These are phyloP conservation scores for Athetis lepigone DNA, from an alignment of 2,888 invertebrate genomes.

Conservation along the genomic window DNA sequence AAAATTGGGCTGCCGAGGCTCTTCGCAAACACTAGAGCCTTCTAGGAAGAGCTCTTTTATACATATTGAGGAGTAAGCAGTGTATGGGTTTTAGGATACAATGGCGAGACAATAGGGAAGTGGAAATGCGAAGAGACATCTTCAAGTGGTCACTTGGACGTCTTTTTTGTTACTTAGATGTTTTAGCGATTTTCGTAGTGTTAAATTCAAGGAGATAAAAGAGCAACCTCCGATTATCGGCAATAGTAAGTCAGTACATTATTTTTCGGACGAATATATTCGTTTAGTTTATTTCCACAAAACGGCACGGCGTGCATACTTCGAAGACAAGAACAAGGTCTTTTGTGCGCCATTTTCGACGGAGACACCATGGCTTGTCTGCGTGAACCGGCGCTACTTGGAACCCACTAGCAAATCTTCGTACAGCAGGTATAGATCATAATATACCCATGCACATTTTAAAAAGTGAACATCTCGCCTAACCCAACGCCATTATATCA, in stretches of 20 bases:
- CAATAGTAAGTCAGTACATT: no score
- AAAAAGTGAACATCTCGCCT: no score
- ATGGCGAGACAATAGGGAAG: slow-evolving; percentile 22
- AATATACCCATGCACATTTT: no score
- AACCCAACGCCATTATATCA: no score
- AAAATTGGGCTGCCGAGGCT: slow-evolving; percentile 63
- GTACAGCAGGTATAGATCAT: slow-evolving; percentile 87
- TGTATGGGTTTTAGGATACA: slow-evolving; percentile 38
- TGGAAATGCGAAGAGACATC: slow-evolving; percentile 3
- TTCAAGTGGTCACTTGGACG: slow-evolving; percentile 18
- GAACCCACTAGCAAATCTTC: slow-evolving; percentile 79
- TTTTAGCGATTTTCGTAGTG: not conserved
- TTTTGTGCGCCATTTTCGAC: no score
- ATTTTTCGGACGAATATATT: no score
- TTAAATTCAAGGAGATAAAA: no score
- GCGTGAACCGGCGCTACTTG: slow-evolving; percentile 42
- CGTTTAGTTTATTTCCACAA: no score
- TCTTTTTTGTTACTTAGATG: not conserved
- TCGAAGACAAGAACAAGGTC: no score
- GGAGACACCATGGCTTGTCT: slow-evolving; percentile 57
- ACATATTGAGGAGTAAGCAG: slow-evolving; percentile 47
- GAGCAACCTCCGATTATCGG: no score
- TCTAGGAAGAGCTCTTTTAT: slow-evolving; percentile 62
- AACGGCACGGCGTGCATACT: no score
- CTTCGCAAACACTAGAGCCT: slow-evolving; percentile 63